Evolutionary conservation across 2,888 invertebrate species (phyloP), one percentile per base, ranked within the genome.

Genomic region (Eupithecia dodoneata): DNA sequence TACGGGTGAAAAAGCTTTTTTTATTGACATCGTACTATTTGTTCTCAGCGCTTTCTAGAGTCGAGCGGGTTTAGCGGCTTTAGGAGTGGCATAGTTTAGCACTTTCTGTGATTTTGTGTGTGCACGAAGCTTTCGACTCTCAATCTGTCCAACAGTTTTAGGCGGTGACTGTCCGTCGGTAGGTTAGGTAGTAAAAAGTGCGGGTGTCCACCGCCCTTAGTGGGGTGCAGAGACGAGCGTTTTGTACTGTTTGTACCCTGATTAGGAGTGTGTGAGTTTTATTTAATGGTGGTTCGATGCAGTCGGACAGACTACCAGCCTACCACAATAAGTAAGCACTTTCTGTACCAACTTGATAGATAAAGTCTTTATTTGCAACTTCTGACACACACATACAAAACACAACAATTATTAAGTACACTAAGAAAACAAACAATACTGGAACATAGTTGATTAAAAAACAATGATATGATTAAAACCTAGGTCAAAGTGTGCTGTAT

Each of bases 101-200:
- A 30, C 30, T 30, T 30, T 30, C 30, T 30, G 30, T 30, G 30
- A 30, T 30, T 30, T 30, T 7, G 7, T 44, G 7, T 44, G 13
- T 49, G 15, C 15, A 52, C 12, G 4, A 4, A 15, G 6, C n/a
- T 7, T 7, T 4, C 2, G 18, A n/a, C 2, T 55, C 15, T n/a
- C 7, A 9, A 59, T 52, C 3, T 59, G 18, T 3, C 9, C 18
- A 59, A 30, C 18, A 12, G 1, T 63, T 63, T 18, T 3, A 10
- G 63, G 10, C 30, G 30, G 30, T 30, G 63, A 63, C 18, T 30
- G 18, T 63, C 30, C 63, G 63, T 63, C 67, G 81, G 80, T 80
- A 85, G 84, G 30, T 30, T 81, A 85, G 84, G 83, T 84, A 85
- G 82, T 80, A 77, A 76, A 76, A 73, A 73, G 52, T 59, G 44